phyloP scores from a whole-genome alignment of 2,888 invertebrate species.

The Hypolimnas misippus region DNA sequence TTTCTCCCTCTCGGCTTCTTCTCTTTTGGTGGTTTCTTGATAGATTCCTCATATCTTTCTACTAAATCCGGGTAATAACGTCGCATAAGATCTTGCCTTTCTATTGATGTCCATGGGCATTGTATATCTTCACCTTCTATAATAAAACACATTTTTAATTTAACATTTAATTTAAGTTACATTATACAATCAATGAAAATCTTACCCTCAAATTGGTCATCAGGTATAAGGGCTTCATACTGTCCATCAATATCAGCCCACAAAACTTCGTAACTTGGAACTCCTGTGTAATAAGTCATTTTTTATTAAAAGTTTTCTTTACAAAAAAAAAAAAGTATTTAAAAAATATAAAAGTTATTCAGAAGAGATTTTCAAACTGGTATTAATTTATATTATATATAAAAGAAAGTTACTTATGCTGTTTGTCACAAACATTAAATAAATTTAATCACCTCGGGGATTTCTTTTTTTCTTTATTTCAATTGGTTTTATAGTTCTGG shows the following conservation, averaged over 20 bases:
- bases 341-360: not conserved
- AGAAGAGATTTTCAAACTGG: no score
- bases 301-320: not conserved
- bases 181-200: not conserved
- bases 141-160: constrained; percentile 14
- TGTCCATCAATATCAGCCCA: constrained; percentile 86
- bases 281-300: constrained; percentile 67
- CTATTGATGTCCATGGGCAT: constrained; percentile 86
- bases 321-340: not conserved
- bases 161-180: not conserved
- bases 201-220: constrained; percentile 81
- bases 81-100: constrained; percentile 86
- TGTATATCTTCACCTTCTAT: constrained; percentile 75
- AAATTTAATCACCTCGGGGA: constrained; percentile 68
- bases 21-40: constrained; percentile 81
- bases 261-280: constrained; percentile 88
- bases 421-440: no score
- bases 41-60: constrained; percentile 80
- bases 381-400: no score
- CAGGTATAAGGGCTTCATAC: constrained; percentile 85
- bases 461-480: constrained; percentile 76
- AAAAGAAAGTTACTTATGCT: no score
- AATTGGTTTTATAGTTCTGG: constrained; percentile 62
- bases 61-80: constrained; percentile 86
- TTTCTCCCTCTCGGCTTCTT: constrained; percentile 60